Evolutionary conservation across 2,888 invertebrate species (phyloP).

Genomic region (Tuberolachnus salignus): DNA sequence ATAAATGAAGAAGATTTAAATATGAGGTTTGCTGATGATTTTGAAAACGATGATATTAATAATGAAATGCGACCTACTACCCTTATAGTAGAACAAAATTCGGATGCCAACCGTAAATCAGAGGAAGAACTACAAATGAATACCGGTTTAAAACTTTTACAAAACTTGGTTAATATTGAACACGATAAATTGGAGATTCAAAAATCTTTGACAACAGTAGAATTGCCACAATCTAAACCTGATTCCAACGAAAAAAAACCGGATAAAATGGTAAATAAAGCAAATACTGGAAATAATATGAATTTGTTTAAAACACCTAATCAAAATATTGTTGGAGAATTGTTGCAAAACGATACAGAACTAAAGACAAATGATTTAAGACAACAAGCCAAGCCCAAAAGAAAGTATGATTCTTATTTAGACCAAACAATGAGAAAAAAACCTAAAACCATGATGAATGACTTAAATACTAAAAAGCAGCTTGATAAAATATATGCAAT

Average conservation of each 20-base stretch:
- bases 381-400: neutral
- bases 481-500: neutral
- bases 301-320: neutral
- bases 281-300: neutral
- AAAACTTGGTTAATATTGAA: constrained; percentile 30
- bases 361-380: neutral
- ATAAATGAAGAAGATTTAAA: neutral
- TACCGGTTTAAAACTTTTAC: constrained; percentile 27
- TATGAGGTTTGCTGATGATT: neutral
- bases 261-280: neutral
- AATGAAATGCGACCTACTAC: neutral
- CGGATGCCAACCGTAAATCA: neutral
- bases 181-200: constrained; percentile 19
- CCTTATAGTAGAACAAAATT: neutral
- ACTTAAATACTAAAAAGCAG: neutral
- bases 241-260: neutral
- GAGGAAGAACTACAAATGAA: constrained; percentile 15
- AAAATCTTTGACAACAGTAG: neutral
- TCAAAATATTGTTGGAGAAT: neutral
- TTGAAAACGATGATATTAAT: neutral
- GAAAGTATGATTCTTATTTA: neutral
- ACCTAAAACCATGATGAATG: no score
- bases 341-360: neutral
- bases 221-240: neutral
- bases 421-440: neutral